These are phyloP conservation scores for Lysandra bellargus DNA, from an alignment of 2,888 invertebrate genomes.

Conservation along the genomic window DNA sequence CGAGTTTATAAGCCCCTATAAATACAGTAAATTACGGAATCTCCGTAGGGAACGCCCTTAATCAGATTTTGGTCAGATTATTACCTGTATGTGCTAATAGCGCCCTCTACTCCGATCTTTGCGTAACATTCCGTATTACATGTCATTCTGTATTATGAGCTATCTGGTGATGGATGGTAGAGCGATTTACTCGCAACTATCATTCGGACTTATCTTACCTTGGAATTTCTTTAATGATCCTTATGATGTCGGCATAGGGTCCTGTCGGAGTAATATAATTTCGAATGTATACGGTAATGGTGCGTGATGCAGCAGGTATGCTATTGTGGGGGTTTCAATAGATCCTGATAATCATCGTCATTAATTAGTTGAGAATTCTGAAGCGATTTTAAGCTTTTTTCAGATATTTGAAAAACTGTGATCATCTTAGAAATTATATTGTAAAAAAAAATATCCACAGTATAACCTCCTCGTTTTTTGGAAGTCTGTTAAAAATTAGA, in stretches of 20 bases:
- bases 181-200: slow-evolving; percentile 51
- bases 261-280: background rate
- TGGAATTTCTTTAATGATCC: background rate
- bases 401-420: background rate
- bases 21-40: too few species aligned
- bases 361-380: background rate
- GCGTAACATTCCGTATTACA: background rate
- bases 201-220: slow-evolving; percentile 32
- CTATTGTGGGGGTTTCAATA: slow-evolving; percentile 27
- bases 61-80: too few species aligned
- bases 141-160: slow-evolving; percentile 35
- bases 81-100: too few species aligned
- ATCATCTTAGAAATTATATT: too few species aligned
- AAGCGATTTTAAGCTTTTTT: background rate
- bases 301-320: slow-evolving; percentile 56
- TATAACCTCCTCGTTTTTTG: too few species aligned
- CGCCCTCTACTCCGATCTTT: too few species aligned
- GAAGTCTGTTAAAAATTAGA: too few species aligned
- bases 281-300: slow-evolving; percentile 56
- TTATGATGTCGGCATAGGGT: background rate
- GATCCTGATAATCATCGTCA: slow-evolving; percentile 5
- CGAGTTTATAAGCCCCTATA: too few species aligned
- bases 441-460: too few species aligned
- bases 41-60: too few species aligned
- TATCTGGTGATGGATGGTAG: slow-evolving; percentile 58